These are phyloP conservation scores for Parapristionchus giblindavisi DNA, from an alignment of 2,888 invertebrate species.

Conservation along the genomic window DNA sequence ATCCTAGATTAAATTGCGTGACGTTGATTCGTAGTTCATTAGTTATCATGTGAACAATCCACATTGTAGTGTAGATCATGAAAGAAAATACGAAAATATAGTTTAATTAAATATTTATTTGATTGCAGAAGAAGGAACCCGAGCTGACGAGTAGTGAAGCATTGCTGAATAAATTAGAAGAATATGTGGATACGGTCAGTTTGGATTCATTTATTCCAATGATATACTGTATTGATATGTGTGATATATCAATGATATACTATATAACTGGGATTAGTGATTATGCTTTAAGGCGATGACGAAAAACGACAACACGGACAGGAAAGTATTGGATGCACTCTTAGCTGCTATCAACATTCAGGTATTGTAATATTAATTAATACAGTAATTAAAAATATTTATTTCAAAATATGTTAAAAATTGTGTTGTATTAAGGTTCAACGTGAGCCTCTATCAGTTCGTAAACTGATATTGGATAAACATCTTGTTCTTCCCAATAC, in stretches of 20 bases:
- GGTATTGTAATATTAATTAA: slow-evolving; percentile 23
- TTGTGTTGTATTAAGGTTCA: slow-evolving; percentile 47
- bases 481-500: slow-evolving; percentile 67
- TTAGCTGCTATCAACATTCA: slow-evolving; percentile 66
- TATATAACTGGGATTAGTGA: too few species aligned
- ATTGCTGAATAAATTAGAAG: slow-evolving; percentile 58
- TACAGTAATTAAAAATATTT: neutral
- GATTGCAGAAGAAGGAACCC: slow-evolving; percentile 51
- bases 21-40: too few species aligned
- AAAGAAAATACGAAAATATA: too few species aligned
- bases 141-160: slow-evolving; percentile 54
- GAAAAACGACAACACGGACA: slow-evolving; percentile 48
- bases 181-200: slow-evolving; percentile 51
- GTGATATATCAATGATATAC: too few species aligned
- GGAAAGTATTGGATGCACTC: slow-evolving; percentile 64
- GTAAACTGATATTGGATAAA: slow-evolving; percentile 66
- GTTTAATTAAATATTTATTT: too few species aligned
- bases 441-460: slow-evolving; percentile 63
- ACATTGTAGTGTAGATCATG: too few species aligned
- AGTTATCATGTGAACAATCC: too few species aligned
- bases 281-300: slow-evolving; percentile 56
- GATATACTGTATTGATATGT: too few species aligned
- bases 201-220: neutral
- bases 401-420: neutral
- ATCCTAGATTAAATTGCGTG: too few species aligned